Conservation (phyloP, 2,797 vertebrate genomes). For the Enteromius trimaculatus region DNA sequence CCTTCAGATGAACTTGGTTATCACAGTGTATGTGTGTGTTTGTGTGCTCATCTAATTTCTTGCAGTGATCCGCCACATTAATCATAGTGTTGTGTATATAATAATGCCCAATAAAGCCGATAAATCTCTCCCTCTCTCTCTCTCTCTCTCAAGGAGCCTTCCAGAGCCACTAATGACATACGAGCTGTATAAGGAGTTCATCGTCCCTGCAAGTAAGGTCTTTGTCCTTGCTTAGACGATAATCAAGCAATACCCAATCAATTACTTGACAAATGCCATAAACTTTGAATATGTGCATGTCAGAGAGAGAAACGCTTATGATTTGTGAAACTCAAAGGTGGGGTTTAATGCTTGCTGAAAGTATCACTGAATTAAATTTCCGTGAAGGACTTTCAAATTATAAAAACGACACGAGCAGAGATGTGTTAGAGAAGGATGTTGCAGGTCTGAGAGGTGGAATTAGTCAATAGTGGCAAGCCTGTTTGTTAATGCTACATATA, state of each 20-base stretch:
- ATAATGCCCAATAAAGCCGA: slow-evolving; percentile 75
- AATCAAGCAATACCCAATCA: slow-evolving; percentile 28
- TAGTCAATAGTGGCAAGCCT: neutral
- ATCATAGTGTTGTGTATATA: slow-evolving; percentile 76
- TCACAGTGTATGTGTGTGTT: slow-evolving; percentile 60
- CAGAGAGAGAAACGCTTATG: neutral
- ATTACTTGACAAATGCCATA: slow-evolving; percentile 28
- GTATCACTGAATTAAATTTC: neutral
- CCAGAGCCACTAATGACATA: slow-evolving; percentile 98
- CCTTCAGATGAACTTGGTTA: slow-evolving; percentile 83
- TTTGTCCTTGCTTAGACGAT: slow-evolving; percentile 31
- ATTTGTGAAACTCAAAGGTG: slow-evolving; percentile 2
- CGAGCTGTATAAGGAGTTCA: slow-evolving; percentile 93
- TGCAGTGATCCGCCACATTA: slow-evolving; percentile 74
- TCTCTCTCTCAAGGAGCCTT: slow-evolving; percentile 84
- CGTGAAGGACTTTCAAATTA: slow-evolving; percentile 14
- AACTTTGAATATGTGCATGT: slow-evolving; percentile 17
- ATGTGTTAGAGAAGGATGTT: neutral
- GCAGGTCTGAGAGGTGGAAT: neutral
- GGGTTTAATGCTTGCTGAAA: neutral
- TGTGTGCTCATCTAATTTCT: slow-evolving; percentile 73
- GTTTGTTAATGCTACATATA: neutral
- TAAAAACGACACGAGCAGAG: neutral
- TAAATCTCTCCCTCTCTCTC: slow-evolving; percentile 62
- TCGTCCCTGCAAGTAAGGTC: slow-evolving; percentile 92